Percentiles rank a stretch among this genome's conserved stretches.
These are phyloP conservation scores for Caenorhabditis japonica DNA, from an alignment of 2,888 invertebrate genomes.

Conservation along the genomic window DNA sequence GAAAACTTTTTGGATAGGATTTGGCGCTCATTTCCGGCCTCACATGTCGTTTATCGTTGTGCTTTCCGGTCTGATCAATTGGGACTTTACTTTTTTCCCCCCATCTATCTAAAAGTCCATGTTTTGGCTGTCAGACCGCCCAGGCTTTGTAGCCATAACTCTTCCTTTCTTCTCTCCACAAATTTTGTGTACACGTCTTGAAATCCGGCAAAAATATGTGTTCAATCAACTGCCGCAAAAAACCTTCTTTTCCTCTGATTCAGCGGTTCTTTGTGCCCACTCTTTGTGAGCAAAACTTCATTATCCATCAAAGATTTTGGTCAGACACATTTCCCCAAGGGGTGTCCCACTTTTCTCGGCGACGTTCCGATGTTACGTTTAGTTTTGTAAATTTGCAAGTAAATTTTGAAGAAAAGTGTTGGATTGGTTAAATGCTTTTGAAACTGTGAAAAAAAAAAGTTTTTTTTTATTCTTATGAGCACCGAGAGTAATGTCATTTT, in stretches of 20 bases:
- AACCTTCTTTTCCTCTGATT: conserved; percentile 21
- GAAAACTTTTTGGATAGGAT: too few species aligned
- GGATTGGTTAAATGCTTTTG: too few species aligned
- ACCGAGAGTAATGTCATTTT: too few species aligned
- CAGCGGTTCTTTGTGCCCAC: conserved; percentile 43
- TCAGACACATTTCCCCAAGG: conserved; percentile 34
- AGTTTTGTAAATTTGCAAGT: too few species aligned
- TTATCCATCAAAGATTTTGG: conserved; percentile 46
- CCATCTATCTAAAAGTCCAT: not conserved
- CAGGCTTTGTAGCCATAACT: too few species aligned
- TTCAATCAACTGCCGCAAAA: conserved; percentile 33
- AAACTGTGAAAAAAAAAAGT: too few species aligned
- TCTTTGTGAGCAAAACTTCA: conserved; percentile 48
- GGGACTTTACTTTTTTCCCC: not conserved
- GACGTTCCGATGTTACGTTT: too few species aligned
- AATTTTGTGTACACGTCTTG: not conserved
- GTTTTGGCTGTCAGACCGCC: too few species aligned
- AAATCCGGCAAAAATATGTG: not conserved
- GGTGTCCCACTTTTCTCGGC: conserved; percentile 27
- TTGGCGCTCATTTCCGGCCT: conserved; percentile 2
- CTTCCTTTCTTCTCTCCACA: not conserved
- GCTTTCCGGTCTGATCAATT: not conserved
- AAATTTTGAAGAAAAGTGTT: too few species aligned
- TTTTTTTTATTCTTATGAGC: too few species aligned
- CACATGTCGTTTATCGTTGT: conserved; percentile 1